phyloP scores from a whole-genome alignment of 2,888 invertebrate species.

The Gymnoscelis rufifasciata region DNA sequence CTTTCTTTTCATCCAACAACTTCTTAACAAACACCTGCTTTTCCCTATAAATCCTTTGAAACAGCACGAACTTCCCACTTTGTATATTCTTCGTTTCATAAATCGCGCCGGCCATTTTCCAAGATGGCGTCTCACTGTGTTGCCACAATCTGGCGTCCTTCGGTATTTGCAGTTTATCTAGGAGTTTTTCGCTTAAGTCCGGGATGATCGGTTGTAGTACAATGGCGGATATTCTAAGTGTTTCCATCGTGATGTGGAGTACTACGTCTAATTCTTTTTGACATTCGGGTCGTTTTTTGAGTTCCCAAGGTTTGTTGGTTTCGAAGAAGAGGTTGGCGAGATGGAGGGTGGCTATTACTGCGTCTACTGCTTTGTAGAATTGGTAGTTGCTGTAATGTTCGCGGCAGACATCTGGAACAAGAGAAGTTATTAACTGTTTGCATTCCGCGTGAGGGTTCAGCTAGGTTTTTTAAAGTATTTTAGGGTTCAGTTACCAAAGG shows the following conservation, averaged over 20 bases:
- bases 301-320: slow-evolving; percentile 91
- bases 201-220: slow-evolving; percentile 93
- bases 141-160: slow-evolving; percentile 53
- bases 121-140: slow-evolving; percentile 59
- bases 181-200: slow-evolving; percentile 80
- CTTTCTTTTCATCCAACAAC: slow-evolving; percentile 2
- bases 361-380: slow-evolving; percentile 90
- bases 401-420: slow-evolving; percentile 79
- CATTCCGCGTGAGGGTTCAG: too few relatives aligned
- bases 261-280: slow-evolving; percentile 83
- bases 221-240: slow-evolving; percentile 84
- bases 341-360: slow-evolving; percentile 85
- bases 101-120: slow-evolving; percentile 58
- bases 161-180: slow-evolving; percentile 82
- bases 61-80: slow-evolving; percentile 64
- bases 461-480: too few relatives aligned
- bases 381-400: slow-evolving; percentile 85
- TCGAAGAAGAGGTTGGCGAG: slow-evolving; percentile 93
- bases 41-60: slow-evolving; percentile 62
- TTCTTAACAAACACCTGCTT: slow-evolving; percentile 38
- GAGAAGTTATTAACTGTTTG: too few relatives aligned
- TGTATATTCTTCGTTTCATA: slow-evolving; percentile 61
- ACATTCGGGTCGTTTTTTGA: slow-evolving; percentile 81
- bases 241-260: slow-evolving; percentile 91
- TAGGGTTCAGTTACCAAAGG: too few relatives aligned